Conservation (phyloP, 1,140 invertebrate genomes). For the Eurytemora carolleeae region DNA sequence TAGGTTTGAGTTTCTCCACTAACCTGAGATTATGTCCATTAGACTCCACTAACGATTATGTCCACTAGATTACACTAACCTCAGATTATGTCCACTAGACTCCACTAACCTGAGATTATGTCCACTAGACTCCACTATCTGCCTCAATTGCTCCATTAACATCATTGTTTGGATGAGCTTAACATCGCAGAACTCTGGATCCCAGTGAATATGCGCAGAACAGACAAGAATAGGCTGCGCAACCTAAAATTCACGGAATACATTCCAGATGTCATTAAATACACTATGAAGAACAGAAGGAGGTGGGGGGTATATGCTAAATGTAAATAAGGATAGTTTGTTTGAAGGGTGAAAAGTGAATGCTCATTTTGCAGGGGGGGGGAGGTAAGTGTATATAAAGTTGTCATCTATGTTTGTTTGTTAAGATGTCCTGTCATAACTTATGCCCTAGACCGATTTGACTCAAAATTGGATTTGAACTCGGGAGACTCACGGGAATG, state of each 20-base stretch:
- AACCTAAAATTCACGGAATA: background rate
- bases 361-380: too few species aligned
- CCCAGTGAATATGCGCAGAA: conserved; percentile 98
- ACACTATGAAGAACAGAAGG: conserved; percentile 28
- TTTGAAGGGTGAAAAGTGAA: too few species aligned
- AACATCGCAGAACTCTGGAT: conserved; percentile 99
- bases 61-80: too few species aligned
- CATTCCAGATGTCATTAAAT: background rate
- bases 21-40: background rate
- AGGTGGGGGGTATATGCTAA: conserved; percentile 29
- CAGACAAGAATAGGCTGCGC: conserved; percentile 45
- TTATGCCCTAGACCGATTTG: too few species aligned
- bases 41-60: conserved; percentile 13
- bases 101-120: background rate
- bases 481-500: too few species aligned
- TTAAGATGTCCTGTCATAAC: too few species aligned
- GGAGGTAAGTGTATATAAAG: too few species aligned
- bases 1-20: too few species aligned
- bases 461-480: too few species aligned
- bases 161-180: conserved; percentile 99
- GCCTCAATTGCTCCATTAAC: conserved; percentile 65
- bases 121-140: conserved; percentile 11
- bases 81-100: too few species aligned
- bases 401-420: too few species aligned
- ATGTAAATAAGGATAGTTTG: too few species aligned